Evolutionary conservation across 1,140 invertebrate genomes (phyloP).

Genomic region (Bombus waltoni): DNA sequence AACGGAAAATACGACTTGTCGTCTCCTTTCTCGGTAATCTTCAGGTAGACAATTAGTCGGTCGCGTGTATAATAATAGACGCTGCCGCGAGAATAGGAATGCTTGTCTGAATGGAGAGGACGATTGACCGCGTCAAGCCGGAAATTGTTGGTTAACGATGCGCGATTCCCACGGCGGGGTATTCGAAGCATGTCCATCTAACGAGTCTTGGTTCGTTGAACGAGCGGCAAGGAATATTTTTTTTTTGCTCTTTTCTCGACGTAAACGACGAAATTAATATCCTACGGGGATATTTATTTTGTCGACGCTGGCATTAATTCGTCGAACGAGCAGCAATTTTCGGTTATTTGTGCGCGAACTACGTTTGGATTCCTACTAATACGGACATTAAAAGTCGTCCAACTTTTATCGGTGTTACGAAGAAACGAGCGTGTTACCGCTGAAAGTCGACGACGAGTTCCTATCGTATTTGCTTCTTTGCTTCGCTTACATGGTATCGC

Average conservation of each 20-base stretch:
- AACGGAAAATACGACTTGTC: background rate
- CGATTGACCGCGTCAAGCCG: slow-evolving; percentile 34
- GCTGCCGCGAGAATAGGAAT: slow-evolving; percentile 31
- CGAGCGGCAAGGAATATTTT: background rate
- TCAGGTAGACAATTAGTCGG: background rate
- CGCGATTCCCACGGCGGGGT: slow-evolving; percentile 47
- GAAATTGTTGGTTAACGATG: slow-evolving; percentile 52
- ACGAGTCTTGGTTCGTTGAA: too few relatives aligned
- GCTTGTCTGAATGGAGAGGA: slow-evolving; percentile 23
- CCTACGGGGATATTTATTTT: background rate
- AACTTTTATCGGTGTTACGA: background rate
- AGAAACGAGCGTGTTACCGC: background rate
- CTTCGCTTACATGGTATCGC: too few relatives aligned
- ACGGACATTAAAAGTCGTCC: background rate
- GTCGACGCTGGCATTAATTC: background rate
- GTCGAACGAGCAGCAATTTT: background rate
- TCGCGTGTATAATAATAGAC: slow-evolving; percentile 7
- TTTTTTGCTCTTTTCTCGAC: slow-evolving; percentile 30
- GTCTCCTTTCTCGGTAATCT: background rate
- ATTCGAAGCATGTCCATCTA: slow-evolving; percentile 47
- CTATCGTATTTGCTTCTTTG: background rate
- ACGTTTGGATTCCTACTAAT: background rate
- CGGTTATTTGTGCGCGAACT: background rate
- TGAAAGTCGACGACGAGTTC: background rate
- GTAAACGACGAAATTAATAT: background rate